phyloP scores from a whole-genome alignment of 2,113 vertebrate genomes.

The Lates calcarifer region DNA sequence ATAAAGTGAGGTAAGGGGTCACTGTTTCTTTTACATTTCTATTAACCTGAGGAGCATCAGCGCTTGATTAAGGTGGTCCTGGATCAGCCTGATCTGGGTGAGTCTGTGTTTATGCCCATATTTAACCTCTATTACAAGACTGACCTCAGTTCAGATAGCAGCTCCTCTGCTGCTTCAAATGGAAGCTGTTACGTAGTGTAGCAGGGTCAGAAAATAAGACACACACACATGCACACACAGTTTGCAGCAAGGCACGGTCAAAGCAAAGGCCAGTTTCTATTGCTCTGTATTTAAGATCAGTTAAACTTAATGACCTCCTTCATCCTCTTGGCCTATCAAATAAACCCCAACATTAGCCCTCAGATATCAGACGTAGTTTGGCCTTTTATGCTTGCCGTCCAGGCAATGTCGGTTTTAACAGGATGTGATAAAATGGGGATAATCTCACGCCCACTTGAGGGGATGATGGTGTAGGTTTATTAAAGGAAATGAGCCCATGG shows the following conservation, averaged over 20 bases:
- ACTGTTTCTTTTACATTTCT: constrained; percentile 66
- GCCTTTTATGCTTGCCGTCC: constrained; percentile 67
- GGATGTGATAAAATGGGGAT: constrained; percentile 74
- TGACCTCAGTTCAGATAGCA: constrained; percentile 59
- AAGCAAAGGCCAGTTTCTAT: constrained; percentile 57
- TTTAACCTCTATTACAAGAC: constrained; percentile 77
- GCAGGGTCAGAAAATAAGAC: constrained; percentile 21
- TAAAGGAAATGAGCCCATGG: constrained; percentile 69
- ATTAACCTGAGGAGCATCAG: constrained; percentile 64
- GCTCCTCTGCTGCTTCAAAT: constrained; percentile 60
- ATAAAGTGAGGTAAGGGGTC: constrained; percentile 35
- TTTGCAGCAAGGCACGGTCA: constrained; percentile 44
- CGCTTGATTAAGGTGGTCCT: constrained; percentile 59
- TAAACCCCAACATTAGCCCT: constrained; percentile 68
- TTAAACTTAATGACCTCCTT: constrained; percentile 80
- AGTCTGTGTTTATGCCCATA: constrained; percentile 64
- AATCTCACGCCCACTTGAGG: constrained; percentile 79
- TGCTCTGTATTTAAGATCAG: constrained; percentile 70
- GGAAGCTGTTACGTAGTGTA: constrained; percentile 44
- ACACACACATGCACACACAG: background rate
- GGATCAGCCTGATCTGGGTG: constrained; percentile 37
- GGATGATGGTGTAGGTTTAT: constrained; percentile 77
- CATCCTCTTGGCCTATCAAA: constrained; percentile 66
- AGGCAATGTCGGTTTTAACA: constrained; percentile 68
- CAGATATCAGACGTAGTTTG: constrained; percentile 49